Percentiles rank a stretch among this genome's conserved stretches.
These are phyloP conservation scores for Onychomys leucogaster DNA, from an alignment of 2,797 vertebrate species.

Conservation along the genomic window DNA sequence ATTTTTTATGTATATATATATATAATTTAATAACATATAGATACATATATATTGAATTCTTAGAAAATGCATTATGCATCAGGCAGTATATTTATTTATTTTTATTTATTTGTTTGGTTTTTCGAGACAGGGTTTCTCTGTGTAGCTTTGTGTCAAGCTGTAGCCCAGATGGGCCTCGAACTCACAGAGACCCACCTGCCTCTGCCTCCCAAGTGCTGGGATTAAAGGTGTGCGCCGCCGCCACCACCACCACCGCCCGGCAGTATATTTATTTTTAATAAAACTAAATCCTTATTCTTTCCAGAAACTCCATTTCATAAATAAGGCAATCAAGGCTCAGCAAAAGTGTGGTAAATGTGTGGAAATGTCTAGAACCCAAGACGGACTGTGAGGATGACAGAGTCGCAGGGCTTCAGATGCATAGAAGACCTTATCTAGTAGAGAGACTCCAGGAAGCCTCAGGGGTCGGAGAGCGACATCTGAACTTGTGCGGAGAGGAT, in stretches of 20 bases:
- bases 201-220: too few species aligned
- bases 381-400: background rate
- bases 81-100: background rate
- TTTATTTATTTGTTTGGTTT: too few species aligned
- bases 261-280: background rate
- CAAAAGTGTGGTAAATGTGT: background rate
- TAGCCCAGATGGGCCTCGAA: too few species aligned
- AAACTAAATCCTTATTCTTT: constrained; percentile 23
- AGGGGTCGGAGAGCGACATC: background rate
- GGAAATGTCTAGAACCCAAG: background rate
- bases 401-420: background rate
- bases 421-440: background rate
- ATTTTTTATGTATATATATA: background rate
- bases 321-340: background rate
- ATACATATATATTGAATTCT: too few species aligned
- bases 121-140: too few species aligned
- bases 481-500: background rate
- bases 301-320: constrained; percentile 25
- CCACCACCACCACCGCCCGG: too few species aligned
- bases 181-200: too few species aligned
- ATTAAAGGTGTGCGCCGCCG: too few species aligned
- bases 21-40: background rate
- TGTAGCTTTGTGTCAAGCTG: too few species aligned
- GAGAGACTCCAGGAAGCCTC: background rate
- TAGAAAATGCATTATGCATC: background rate